Evolutionary conservation across 2,888 invertebrate genomes (phyloP), one percentile per base, ranked within the genome.

Genomic region (Geophilus truncorum): DNA sequence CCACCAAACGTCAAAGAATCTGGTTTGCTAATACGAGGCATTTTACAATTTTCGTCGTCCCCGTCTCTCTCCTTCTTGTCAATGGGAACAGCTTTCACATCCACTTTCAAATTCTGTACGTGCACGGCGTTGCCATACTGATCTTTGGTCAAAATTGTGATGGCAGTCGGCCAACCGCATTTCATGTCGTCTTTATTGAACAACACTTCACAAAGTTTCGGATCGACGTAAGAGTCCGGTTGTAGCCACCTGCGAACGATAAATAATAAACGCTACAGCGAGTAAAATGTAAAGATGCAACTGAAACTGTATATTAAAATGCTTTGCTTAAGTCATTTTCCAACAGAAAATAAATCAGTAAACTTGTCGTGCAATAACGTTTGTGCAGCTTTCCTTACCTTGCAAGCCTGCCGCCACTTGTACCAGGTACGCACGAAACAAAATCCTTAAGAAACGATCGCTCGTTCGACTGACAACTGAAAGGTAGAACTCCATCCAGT

Each of bases 391-490:
- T n/a, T n/a, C n/a, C n/a, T 81, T 82, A 88, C 87, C 86, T 92
- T 0, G 97, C 97, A 83, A 98, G 89, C 80, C 97, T 90, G 4
- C 96, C 97, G 0, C 98, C 98, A 85, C 92, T 92, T 0, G 95
- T 94, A 10, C 93, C 94, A 23, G 93, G 91, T 0, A 92, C 92
- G 81, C 96, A 95, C 36, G 92, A 91, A 78, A 98, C 95, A 86
- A 98, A 95, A 86, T 98, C 97, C 81, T 94, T 92, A 80, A 98
- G 90, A 87, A 98, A 98, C 83, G 95, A 92, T 6, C 95, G 91
- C 87, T 97, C 97, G 86, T 96, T 96, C 30, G 96, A 95, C 85
- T 94, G 93, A 83, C 88, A 88, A 83, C 92, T 92, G 88, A 93
- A 93, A 36, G 94, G 93, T 84, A 94, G 89, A 87, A 93, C 92